These are phyloP conservation scores for Champsocephalus gunnari DNA, from an alignment of 2,797 vertebrate species.

Conservation along the genomic window DNA sequence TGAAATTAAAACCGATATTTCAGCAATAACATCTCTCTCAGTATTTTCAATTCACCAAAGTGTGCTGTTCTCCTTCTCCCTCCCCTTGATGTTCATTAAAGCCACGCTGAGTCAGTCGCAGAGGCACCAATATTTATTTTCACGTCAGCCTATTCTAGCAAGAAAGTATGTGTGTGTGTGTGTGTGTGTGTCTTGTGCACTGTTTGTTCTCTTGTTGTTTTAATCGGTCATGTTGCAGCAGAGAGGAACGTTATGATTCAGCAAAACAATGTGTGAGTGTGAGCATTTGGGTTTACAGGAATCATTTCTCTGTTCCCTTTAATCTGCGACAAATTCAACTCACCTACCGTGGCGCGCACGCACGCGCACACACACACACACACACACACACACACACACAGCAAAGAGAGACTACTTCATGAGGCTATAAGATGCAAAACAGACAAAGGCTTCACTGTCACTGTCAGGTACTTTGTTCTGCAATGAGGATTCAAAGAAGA, in stretches of 20 bases:
- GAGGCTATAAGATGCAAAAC: not conserved
- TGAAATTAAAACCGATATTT: not conserved
- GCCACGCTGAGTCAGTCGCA: slow-evolving; percentile 48
- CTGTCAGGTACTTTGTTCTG: slow-evolving; percentile 2
- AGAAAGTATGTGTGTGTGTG: slow-evolving; percentile 19
- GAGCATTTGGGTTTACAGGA: slow-evolving; percentile 23
- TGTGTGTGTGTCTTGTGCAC: slow-evolving; percentile 16
- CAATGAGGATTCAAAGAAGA: slow-evolving; percentile 11
- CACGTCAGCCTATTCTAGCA: slow-evolving; percentile 41
- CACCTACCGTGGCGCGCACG: slow-evolving; percentile 29
- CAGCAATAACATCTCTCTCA: not conserved
- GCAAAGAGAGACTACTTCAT: not conserved
- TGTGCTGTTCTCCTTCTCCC: slow-evolving; percentile 9
- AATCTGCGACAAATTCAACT: slow-evolving; percentile 44
- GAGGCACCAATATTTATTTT: slow-evolving; percentile 66
- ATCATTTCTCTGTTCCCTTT: slow-evolving; percentile 37
- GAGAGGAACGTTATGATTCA: slow-evolving; percentile 68
- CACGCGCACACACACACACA: not conserved
- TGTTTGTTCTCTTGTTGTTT: slow-evolving; percentile 48
- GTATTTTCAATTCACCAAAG: too few relatives aligned
- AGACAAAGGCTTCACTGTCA: slow-evolving; percentile 7
- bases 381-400: not conserved
- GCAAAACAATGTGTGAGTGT: slow-evolving; percentile 41
- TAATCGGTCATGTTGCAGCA: slow-evolving; percentile 48
- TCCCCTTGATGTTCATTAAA: slow-evolving; percentile 55